These are phyloP conservation scores for Adelges cooleyi DNA, from an alignment of 1,140 invertebrate species.

Conservation along the genomic window DNA sequence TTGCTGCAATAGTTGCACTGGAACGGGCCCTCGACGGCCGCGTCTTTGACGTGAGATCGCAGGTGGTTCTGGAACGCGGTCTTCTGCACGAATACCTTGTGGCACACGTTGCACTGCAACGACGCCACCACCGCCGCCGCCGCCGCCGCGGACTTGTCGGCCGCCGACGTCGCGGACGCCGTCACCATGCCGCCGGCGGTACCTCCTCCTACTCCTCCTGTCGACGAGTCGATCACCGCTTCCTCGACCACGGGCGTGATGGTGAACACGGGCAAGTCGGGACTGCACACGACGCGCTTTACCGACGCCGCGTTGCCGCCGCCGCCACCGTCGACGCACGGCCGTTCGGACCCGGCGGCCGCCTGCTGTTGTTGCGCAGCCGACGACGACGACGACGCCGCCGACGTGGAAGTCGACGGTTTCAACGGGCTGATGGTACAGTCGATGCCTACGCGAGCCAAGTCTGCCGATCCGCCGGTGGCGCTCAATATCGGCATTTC, in stretches of 20 bases:
- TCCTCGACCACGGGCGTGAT: constrained; percentile 32
- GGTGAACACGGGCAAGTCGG: constrained; percentile 35
- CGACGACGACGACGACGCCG: neutral
- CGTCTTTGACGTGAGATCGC: constrained; percentile 44
- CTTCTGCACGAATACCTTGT: constrained; percentile 49
- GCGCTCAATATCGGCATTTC: constrained; percentile 31
- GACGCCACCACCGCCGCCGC: constrained; percentile 31
- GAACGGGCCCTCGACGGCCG: constrained; percentile 58
- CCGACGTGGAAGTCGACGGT: constrained; percentile 22
- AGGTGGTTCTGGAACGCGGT: constrained; percentile 48
- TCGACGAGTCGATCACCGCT: constrained; percentile 31
- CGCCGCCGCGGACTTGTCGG: neutral
- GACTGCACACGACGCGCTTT: constrained; percentile 37
- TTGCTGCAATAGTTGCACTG: constrained; percentile 84
- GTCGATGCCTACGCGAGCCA: constrained; percentile 34
- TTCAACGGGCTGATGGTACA: constrained; percentile 34
- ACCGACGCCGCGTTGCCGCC: constrained; percentile 29
- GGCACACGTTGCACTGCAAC: constrained; percentile 46
- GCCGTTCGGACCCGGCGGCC: constrained; percentile 26
- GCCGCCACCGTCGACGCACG: neutral
- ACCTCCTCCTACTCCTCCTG: constrained; percentile 2
- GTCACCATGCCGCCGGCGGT: constrained; percentile 25
- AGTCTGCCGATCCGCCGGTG: constrained; percentile 21
- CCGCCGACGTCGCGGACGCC: constrained; percentile 22
- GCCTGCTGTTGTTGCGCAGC: constrained; percentile 32